Evolutionary conservation across 2,888 invertebrate species (phyloP).

Genomic region (Heliconius aoede): DNA sequence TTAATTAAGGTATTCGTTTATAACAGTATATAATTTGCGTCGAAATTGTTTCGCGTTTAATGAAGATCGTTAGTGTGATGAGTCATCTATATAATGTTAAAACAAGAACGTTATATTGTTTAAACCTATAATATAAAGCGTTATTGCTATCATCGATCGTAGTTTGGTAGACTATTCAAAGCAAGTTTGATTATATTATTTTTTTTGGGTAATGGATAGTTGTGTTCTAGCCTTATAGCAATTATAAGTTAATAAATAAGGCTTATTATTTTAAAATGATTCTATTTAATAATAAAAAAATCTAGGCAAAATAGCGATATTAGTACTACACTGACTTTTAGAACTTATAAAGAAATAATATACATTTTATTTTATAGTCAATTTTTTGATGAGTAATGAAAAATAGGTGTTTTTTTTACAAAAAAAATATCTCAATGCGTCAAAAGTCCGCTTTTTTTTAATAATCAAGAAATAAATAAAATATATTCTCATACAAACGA

Average conservation of each 20-base stretch:
- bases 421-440: too few species aligned
- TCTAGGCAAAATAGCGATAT: not conserved
- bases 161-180: not conserved
- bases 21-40: slow-evolving; percentile 80
- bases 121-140: slow-evolving; percentile 69
- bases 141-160: not conserved
- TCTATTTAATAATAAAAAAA: not conserved
- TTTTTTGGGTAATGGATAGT: slow-evolving; percentile 1
- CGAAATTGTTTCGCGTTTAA: slow-evolving; percentile 77
- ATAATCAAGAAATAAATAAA: not conserved
- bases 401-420: too few species aligned
- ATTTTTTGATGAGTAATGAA: too few species aligned
- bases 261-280: not conserved
- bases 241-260: not conserved
- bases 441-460: too few species aligned
- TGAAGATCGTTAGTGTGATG: slow-evolving; percentile 72
- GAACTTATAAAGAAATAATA: not conserved
- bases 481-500: not conserved
- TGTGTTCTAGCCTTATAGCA: not conserved
- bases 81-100: slow-evolving; percentile 62
- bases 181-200: not conserved
- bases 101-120: slow-evolving; percentile 76
- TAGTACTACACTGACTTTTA: not conserved
- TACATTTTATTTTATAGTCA: too few species aligned
- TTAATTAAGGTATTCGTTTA: slow-evolving; percentile 75